A percentile compares a stretch with the other conserved stretches of the same genome.
Evolutionary conservation across 2,888 invertebrate genomes (phyloP).

Genomic region (Alcis repandata): DNA sequence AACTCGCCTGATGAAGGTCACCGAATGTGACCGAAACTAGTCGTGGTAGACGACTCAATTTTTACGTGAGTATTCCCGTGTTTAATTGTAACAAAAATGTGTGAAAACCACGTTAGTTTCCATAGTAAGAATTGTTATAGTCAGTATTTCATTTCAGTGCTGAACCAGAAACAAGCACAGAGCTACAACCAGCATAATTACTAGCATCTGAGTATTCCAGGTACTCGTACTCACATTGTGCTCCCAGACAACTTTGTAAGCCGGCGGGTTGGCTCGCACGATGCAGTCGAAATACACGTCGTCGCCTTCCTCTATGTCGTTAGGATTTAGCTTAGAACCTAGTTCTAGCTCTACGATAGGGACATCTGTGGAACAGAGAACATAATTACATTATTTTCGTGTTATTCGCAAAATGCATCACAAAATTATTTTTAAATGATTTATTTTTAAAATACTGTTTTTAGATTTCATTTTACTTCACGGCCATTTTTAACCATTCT

Average conservation of each 20-base stretch:
- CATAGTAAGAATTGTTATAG: no score
- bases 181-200: background rate
- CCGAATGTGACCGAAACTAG: no score
- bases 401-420: no score
- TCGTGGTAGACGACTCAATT: no score
- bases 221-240: constrained; percentile 80
- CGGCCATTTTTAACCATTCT: no score
- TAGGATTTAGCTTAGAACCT: constrained; percentile 79
- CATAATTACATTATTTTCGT: constrained; percentile 15
- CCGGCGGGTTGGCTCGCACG: constrained; percentile 82
- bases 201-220: background rate
- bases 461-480: no score
- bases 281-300: constrained; percentile 83
- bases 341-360: constrained; percentile 71
- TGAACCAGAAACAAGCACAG: constrained; percentile 1
- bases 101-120: no score
- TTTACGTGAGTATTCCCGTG: no score
- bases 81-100: no score
- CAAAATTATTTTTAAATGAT: no score
- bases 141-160: background rate
- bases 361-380: constrained; percentile 63
- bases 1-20: no score
- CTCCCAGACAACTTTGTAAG: constrained; percentile 85
- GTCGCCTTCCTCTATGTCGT: constrained; percentile 83
- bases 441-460: no score